phyloP scores from a whole-genome alignment of 2,113 vertebrate species.

The Coturnix japonica region DNA sequence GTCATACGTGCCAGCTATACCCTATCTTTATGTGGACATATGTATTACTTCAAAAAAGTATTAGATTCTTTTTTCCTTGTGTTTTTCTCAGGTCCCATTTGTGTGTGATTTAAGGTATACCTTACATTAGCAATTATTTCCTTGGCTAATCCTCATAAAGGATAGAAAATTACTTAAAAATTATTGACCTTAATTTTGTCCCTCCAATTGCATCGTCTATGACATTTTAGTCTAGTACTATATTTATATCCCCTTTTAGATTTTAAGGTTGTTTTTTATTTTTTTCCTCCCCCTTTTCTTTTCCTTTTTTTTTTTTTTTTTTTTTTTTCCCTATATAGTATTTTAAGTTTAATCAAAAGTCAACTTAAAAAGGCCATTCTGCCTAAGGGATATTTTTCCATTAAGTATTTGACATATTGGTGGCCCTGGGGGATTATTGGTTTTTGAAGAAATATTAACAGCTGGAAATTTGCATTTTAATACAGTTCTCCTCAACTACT shows the following conservation, averaged over 20 bases:
- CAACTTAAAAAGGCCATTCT: conserved; percentile 92
- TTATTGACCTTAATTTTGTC: conserved; percentile 56
- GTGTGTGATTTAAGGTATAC: background rate
- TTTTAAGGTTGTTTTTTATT: conserved; percentile 71
- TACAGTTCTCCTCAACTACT: conserved; percentile 96
- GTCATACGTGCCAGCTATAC: background rate
- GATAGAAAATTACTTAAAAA: conserved; percentile 69
- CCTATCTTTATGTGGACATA: background rate
- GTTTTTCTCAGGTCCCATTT: background rate
- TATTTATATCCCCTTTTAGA: conserved; percentile 81
- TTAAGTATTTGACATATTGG: conserved; percentile 99
- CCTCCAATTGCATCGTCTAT: conserved; percentile 62
- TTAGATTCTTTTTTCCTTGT: background rate
- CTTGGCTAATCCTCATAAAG: conserved; percentile 66
- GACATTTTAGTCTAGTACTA: conserved; percentile 76
- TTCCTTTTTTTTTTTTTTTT: conserved; percentile 71
- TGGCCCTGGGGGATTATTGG: conserved; percentile 99
- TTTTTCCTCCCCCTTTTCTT: too few relatives aligned
- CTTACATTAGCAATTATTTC: conserved; percentile 63
- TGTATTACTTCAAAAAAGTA: background rate
- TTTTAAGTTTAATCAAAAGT: conserved; percentile 98
- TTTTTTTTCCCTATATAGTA: conserved; percentile 84
- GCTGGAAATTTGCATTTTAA: conserved; percentile 99
- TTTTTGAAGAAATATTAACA: conserved; percentile 99
- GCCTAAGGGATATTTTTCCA: conserved; percentile 99